Conservation (phyloP, 2,888 invertebrate species). For the Conchocele bisecta region DNA sequence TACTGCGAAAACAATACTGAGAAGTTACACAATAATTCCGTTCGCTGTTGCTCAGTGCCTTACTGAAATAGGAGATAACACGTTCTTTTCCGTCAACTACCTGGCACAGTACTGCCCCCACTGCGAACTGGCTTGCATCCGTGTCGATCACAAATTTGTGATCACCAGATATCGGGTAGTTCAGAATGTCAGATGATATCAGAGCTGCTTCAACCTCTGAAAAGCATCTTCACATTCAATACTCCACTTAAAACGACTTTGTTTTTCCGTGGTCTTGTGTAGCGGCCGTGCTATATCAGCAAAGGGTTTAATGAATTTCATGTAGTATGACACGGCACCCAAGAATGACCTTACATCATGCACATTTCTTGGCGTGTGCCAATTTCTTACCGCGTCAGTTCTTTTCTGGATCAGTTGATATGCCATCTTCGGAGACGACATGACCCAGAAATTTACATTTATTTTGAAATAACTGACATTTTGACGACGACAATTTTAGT, state of each 20-base stretch:
- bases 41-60: background rate
- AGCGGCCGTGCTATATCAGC: background rate
- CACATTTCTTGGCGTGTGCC: conserved; percentile 4
- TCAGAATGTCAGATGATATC: background rate
- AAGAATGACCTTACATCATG: background rate
- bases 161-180: no score
- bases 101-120: conserved; percentile 2
- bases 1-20: background rate
- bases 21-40: background rate
- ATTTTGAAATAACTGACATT: conserved; percentile 36
- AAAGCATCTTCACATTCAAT: background rate
- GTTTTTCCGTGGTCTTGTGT: background rate
- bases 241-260: background rate
- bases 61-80: conserved; percentile 7
- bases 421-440: conserved; percentile 39
- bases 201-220: background rate
- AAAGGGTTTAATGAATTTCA: background rate
- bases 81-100: background rate
- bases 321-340: background rate
- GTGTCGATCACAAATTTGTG: background rate
- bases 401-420: conserved; percentile 35
- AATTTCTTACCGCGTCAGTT: conserved; percentile 28
- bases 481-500: conserved; percentile 48
- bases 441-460: conserved; percentile 52
- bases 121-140: background rate